Conservation (phyloP, 2,797 vertebrate genomes). For the Tympanoctomys barrerae region DNA sequence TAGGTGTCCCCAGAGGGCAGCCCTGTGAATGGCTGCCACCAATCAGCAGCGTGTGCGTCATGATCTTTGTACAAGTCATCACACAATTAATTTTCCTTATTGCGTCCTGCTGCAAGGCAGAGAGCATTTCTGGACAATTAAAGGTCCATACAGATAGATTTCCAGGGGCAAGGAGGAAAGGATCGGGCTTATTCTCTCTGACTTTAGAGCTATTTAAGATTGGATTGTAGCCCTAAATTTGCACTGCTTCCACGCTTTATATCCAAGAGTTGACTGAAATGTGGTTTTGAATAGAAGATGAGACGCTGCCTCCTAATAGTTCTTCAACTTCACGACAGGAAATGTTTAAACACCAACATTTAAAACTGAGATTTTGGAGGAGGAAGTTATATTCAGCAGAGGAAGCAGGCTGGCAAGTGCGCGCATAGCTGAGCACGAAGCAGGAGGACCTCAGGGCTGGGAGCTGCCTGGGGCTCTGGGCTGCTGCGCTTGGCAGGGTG, state of each 20-base stretch:
- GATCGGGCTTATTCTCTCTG: neutral
- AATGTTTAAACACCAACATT: constrained; percentile 21
- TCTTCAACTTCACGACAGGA: neutral
- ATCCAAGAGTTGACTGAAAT: neutral
- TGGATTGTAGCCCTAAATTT: neutral
- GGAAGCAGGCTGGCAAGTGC: neutral
- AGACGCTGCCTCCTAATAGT: neutral
- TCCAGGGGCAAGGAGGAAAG: neutral
- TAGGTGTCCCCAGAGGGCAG: no score
- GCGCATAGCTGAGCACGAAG: neutral
- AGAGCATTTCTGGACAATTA: neutral
- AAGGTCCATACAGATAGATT: neutral
- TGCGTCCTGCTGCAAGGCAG: neutral
- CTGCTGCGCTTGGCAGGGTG: neutral
- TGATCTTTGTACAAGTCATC: neutral
- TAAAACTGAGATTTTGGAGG: neutral
- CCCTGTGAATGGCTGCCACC: no score
- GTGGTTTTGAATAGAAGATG: neutral
- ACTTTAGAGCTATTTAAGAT: neutral
- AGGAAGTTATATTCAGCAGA: neutral
- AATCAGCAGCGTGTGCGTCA: neutral
- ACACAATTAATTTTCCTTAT: neutral
- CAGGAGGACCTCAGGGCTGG: neutral
- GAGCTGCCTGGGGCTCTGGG: neutral
- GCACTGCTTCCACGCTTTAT: neutral